Evolutionary conservation across 2,113 vertebrate species (phyloP), one percentile per base, ranked within the genome.

Genomic region (Geococcyx californianus): DNA sequence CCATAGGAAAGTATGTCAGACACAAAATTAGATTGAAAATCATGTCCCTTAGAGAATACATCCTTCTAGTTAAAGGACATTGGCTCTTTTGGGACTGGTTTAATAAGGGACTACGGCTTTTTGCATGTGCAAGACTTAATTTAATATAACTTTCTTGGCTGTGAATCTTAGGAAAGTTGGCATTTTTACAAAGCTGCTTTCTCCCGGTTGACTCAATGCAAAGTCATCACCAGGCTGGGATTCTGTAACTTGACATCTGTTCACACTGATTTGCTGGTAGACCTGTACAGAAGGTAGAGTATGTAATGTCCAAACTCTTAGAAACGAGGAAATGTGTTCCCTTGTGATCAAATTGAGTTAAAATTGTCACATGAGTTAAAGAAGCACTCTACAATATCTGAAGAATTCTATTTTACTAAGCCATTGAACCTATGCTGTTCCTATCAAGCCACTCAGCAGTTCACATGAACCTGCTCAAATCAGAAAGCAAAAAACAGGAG

Each of bases 311-410:
- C 79, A 83, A 69, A 90, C n/a, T 85, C 42, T 84, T 83, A 59
- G 55, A 79, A 93, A 93, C 85, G 59, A 79, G 20, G 29, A 86
- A 74, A 78, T 40, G 5, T 80, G 80, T 94, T 96, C 72, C 82
- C 52, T 47, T 88, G 72, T 84, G 85, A 88, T 88, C 59, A 94
- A 74, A 93, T 16, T 80, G 94, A 95, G 66, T 54, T 76, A 66
- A 83, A 87, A 93, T 93, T 91, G 78, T 93, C 87, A 93, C 36
- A 87, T n/a, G 45, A 85, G n/a, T 38, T 94, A 69, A 86, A 84
- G 79, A 66, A 85, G 23, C 63, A 44, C 49, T 25, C 36, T 62
- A 13, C 45, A 34, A 13, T 73, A 69, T 76, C 51, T 58, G 62
- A 89, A 20, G 51, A 55, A 80, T 83, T 93, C 72, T 66, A n/a